phyloP scores from a whole-genome alignment of 1,140 invertebrate genomes.

The Globodera rostochiensis region DNA sequence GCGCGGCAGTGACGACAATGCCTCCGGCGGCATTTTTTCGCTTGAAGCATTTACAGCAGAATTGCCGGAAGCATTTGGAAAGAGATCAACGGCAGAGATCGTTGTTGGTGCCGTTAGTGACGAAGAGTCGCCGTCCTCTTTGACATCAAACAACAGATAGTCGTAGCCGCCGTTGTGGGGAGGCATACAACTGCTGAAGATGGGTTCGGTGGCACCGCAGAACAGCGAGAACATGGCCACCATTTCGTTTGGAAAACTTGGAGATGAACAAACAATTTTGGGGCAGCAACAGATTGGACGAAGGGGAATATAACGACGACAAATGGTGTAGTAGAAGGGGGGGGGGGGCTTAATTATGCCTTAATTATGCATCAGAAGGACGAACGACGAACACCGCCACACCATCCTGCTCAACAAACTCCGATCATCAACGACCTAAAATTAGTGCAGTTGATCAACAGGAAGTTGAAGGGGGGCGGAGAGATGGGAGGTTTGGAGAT shows the following conservation, averaged over 20 bases:
- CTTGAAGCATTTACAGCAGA: not conserved
- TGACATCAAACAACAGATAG: conserved; percentile 29
- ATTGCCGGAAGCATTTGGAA: conserved; percentile 5
- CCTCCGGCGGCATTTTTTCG: conserved; percentile 8
- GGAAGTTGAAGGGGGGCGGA: not conserved
- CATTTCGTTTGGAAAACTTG: conserved; percentile 17
- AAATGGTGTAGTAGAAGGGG: not conserved
- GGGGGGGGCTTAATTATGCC: not conserved
- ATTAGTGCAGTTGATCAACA: not conserved
- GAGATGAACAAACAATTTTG: not conserved
- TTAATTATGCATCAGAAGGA: not conserved
- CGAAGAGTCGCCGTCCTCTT: not conserved
- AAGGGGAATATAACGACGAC: not conserved
- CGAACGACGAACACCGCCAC: not conserved
- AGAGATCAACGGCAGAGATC: conserved; percentile 2
- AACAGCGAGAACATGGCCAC: conserved; percentile 43
- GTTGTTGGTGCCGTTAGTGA: not conserved
- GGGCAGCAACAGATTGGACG: not conserved
- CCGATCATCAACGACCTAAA: not conserved
- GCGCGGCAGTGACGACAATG: not conserved
- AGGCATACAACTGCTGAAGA: conserved; percentile 36
- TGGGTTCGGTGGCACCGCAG: conserved; percentile 34
- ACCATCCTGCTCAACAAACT: not conserved
- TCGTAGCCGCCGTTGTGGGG: conserved; percentile 29
- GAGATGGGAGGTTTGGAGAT: too few relatives aligned